A percentile compares a stretch with the other conserved stretches of the same genome.
phyloP scores from a whole-genome alignment of 2,113 vertebrate genomes.

The Ochotona curzoniae region DNA sequence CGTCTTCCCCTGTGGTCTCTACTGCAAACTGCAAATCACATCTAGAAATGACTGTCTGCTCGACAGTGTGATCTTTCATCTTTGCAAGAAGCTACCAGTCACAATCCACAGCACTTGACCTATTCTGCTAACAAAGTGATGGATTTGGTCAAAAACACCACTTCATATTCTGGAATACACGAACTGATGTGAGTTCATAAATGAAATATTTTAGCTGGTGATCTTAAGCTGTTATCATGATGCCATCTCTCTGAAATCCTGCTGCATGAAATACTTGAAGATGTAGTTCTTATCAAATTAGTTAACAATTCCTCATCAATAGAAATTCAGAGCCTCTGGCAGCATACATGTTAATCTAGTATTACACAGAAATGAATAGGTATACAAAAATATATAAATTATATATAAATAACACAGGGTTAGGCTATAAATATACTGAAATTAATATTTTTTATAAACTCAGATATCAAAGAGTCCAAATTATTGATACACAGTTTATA shows the following conservation, averaged over 20 bases:
- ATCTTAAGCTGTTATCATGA: conserved; percentile 65
- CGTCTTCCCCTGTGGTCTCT: conserved; percentile 70
- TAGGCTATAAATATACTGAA: conserved; percentile 7
- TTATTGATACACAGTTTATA: not conserved
- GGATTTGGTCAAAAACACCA: conserved; percentile 72
- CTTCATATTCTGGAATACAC: conserved; percentile 72
- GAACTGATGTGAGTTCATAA: conserved; percentile 71
- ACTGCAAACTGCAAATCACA: conserved; percentile 80
- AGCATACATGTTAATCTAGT: not conserved
- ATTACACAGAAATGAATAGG: not conserved
- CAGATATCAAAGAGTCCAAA: not conserved
- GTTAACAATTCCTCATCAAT: not conserved
- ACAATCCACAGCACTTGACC: conserved; percentile 72
- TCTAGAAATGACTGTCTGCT: conserved; percentile 78
- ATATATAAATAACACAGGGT: not conserved
- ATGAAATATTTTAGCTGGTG: conserved; percentile 73
- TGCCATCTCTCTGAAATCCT: conserved; percentile 51
- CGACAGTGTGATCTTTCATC: conserved; percentile 81
- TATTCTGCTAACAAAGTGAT: conserved; percentile 71
- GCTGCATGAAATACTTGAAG: conserved; percentile 55
- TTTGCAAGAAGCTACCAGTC: conserved; percentile 67
- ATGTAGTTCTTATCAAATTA: conserved; percentile 14
- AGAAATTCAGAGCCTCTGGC: not conserved
- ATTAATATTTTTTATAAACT: not conserved
- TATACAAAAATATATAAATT: too few species aligned